Conservation (phyloP, 2,113 vertebrate species). For the Nycticryphes semicollaris region DNA sequence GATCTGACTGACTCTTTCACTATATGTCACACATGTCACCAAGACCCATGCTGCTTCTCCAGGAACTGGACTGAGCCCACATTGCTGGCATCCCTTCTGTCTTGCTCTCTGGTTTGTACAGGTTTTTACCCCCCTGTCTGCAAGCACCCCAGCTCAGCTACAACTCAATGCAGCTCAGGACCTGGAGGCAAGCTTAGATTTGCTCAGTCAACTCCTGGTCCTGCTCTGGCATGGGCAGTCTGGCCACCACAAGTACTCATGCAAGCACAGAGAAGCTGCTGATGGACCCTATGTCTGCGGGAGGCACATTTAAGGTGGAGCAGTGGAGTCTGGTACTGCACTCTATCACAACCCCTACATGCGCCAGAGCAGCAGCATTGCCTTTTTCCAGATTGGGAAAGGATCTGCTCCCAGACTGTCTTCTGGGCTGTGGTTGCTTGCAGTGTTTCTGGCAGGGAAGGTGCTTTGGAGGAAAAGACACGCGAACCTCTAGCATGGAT, state of each 20-base stretch:
- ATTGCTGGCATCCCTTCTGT: neutral
- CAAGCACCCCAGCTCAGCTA: neutral
- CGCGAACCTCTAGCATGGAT: neutral
- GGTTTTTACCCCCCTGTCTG: neutral
- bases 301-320: neutral
- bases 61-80: neutral
- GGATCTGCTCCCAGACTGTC: neutral
- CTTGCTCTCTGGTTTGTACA: neutral
- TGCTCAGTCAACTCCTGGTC: neutral
- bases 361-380: neutral
- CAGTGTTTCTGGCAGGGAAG: neutral
- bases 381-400: neutral
- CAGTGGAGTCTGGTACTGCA: neutral
- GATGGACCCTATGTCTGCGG: neutral
- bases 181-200: neutral
- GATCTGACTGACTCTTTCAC: neutral
- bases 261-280: neutral
- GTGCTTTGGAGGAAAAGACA: neutral
- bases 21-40: neutral
- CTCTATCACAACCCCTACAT: no score
- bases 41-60: neutral
- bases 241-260: accelerated
- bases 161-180: neutral
- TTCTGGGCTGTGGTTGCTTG: neutral
- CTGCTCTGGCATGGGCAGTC: neutral